Base-by-base conservation (phyloP, 2,797 vertebrate genomes). In the Cryptoblepharus egeriae region DNA sequence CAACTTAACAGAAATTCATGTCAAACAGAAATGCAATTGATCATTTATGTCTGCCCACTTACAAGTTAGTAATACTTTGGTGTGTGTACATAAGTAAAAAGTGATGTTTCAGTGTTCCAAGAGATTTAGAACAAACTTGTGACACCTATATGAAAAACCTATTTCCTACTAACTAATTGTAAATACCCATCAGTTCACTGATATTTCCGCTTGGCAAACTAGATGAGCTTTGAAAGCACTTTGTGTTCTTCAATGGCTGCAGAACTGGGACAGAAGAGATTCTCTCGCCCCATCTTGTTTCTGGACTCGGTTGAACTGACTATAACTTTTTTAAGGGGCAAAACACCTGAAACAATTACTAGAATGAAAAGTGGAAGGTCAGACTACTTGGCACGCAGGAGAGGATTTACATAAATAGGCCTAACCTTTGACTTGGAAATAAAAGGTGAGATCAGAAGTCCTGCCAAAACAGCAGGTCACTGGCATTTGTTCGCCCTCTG, bases 381-480 rank as follows among this genome's bases (percentile, higher is more conserved):
- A 94, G 89, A 93, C 93, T 94, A 93, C 94, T 95, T 90, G 92
- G 93, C 92, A 92, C 88, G 85, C 91, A 91, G 90, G 86, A 87
- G 88, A 95, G 92, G 95, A 96, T 95, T 95, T 96, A 94, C 95
- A 95, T 96, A 96, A 95, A 95, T 93, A 94, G 92, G 93, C 91
- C 92, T 95, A 96, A 96, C 93, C 95, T 96, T 94, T 96, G 94
- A 94, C 93, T 92, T 88, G 74, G 92, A 94, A 96, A 95, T 94
- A 89, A 94, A 93, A 95, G 90, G 93, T 90, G 95, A 95, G 95
- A 90, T 90, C 90, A 94, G 93, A 94, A 90, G 92, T 61, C 91
- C 92, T 87, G 90, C 93, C 93, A 95, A 90, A 92, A 92, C 84
- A 88, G 86, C 92, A 92, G 95, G 95, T 96, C 94, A 94, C 91